Base-by-base conservation (phyloP, 2,888 invertebrate genomes). In the Kryphioiulus occultus region DNA sequence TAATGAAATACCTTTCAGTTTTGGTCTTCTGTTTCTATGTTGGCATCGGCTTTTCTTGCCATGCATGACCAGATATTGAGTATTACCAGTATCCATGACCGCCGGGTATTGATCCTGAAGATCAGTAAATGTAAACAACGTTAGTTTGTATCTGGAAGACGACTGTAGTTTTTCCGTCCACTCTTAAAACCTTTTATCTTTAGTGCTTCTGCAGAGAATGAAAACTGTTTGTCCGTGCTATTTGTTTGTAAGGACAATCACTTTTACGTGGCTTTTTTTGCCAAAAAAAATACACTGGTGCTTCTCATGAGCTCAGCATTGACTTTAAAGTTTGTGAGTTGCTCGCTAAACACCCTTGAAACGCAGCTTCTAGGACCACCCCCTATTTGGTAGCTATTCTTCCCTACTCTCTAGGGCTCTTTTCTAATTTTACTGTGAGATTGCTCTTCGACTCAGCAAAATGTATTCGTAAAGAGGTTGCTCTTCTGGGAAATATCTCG, bases 151-250 rank as follows among this genome's bases (percentile, higher is more conserved):
- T 53, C 53, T 53, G 53, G 53, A n/a, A n/a, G 53, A 53, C 17
- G 53, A 19, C 53, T 17, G 53, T 19, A 53, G n/a, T 53, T 53
- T 53, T 53, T 53, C 53, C 19, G 17, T 53, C 53, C n/a, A 53
- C n/a, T 53, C 53, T 53, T 53, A 53, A 53, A 53, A 53, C 53
- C 53, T 53, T 53, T 53, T 53, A 53, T 53, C 53, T 53, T 53
- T 53, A 53, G 53, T 53, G 53, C 53, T 53, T 53, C 53, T 53
- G 19, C 53, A 53, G 53, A 53, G 53, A 53, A 53, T 19, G 53
- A 53, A 53, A 19, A 19, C 53, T 53, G 53, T 53, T 53, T 53
- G 53, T 53, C 19, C 53, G 53, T 53, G 53, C 53, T 53, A 53
- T 53, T 53, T 53, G 53, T n/a, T 53, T 53, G 53, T 53, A 53